phyloP scores from a whole-genome alignment of 92 coral and sea anemone species.

The Galaxea fascicularis region DNA sequence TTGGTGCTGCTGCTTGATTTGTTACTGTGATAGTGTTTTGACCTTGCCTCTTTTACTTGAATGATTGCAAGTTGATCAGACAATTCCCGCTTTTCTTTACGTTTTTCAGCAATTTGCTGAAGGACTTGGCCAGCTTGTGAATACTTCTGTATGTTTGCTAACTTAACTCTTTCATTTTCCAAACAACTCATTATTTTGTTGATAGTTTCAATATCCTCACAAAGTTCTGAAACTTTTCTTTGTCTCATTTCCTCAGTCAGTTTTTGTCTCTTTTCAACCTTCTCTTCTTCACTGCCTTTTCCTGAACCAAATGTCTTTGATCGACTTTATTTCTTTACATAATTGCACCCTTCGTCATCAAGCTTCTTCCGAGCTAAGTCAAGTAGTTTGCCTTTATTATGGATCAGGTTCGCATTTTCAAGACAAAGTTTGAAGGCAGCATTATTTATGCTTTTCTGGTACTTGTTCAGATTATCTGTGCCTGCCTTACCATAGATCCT shows the following conservation, averaged over 20 bases:
- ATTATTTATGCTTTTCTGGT: conserved; percentile 50
- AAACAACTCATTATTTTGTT: conserved; percentile 48
- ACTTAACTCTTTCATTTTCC: conserved; percentile 58
- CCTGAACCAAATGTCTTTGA: conserved; percentile 61
- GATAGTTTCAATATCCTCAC: conserved; percentile 57
- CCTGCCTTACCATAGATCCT: conserved; percentile 52
- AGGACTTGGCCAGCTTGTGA: conserved; percentile 51
- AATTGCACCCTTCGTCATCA: conserved; percentile 51
- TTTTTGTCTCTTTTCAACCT: conserved; percentile 49
- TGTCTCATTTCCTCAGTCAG: conserved; percentile 61
- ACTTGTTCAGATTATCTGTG: conserved; percentile 31
- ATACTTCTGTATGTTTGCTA: conserved; percentile 39
- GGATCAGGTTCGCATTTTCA: conserved; percentile 41
- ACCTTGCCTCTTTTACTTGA: conserved; percentile 67
- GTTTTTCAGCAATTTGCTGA: conserved; percentile 58
- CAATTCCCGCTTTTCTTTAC: conserved; percentile 50
- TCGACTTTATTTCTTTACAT: conserved; percentile 58
- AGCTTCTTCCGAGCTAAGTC: conserved; percentile 49
- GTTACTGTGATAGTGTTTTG: conserved; percentile 56
- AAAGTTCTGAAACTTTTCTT: conserved; percentile 41
- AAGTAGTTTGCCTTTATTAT: conserved; percentile 48
- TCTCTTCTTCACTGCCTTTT: conserved; percentile 20
- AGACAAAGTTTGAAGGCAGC: conserved; percentile 57
- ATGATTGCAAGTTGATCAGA: conserved; percentile 45
- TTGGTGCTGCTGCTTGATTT: conserved; percentile 10